Conservation (phyloP, 2,797 vertebrate species). For the Lacerta bilineata region DNA sequence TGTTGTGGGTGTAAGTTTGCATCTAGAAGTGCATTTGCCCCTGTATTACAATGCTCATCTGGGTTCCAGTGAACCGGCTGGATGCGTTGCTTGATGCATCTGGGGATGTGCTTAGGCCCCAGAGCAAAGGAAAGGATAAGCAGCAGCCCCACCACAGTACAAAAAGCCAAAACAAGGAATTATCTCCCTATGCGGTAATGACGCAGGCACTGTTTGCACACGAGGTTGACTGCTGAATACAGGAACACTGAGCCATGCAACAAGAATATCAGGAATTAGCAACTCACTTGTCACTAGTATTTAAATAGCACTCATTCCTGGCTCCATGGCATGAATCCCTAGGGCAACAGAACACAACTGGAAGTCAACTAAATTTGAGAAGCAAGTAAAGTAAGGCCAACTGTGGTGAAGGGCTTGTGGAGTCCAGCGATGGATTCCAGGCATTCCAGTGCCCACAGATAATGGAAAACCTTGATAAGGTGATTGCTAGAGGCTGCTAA, state of each 20-base stretch:
- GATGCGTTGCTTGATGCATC: not conserved
- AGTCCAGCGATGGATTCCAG: constrained; percentile 17
- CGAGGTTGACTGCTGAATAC: not conserved
- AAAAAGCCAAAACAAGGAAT: not conserved
- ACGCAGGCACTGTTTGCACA: not conserved
- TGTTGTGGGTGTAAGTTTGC: not conserved
- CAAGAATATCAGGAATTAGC: constrained; percentile 24
- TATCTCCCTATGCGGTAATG: not conserved
- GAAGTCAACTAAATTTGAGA: constrained; percentile 6
- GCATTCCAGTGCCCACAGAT: constrained; percentile 18
- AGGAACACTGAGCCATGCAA: not conserved
- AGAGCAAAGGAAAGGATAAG: not conserved
- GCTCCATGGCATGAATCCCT: not conserved
- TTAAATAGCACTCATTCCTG: constrained; percentile 15
- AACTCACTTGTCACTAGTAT: constrained; percentile 3
- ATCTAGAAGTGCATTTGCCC: not conserved
- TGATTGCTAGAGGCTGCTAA: constrained; percentile 24
- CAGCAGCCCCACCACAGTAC: not conserved
- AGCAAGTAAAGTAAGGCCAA: constrained; percentile 10
- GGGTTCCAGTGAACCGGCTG: not conserved
- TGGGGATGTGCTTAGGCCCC: no score
- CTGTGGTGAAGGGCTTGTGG: not conserved
- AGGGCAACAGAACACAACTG: constrained; percentile 12
- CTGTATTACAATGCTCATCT: not conserved
- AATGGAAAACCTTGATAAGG: constrained; percentile 48